Percentiles rank a stretch among this genome's conserved stretches.
phyloP scores from a whole-genome alignment of 2,113 vertebrate species.

The Pimephales promelas region DNA sequence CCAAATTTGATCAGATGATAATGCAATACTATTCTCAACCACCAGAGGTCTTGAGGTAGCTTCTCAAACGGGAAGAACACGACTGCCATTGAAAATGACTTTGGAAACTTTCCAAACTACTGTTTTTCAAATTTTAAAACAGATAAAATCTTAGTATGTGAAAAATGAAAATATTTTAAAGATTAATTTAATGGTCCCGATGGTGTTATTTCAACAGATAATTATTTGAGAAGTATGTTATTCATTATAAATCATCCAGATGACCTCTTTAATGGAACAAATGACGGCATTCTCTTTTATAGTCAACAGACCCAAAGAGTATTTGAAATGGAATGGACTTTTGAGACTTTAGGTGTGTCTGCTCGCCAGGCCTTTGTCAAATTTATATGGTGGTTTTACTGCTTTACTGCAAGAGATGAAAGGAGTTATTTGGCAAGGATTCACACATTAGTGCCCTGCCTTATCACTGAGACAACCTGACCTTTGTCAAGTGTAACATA shows the following conservation, averaged over 20 bases:
- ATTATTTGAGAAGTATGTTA: neutral
- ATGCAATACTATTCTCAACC: constrained; percentile 21
- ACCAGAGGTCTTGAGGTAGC: constrained; percentile 17
- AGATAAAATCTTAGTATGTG: neutral
- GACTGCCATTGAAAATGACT: neutral
- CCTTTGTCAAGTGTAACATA: constrained; percentile 53
- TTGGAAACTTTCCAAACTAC: neutral
- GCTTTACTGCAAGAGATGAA: constrained; percentile 37
- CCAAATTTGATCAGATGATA: neutral
- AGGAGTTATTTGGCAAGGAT: constrained; percentile 33
- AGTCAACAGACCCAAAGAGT: constrained; percentile 15
- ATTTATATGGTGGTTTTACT: constrained; percentile 29
- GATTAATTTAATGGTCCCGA: neutral
- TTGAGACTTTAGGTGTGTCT: constrained; percentile 16
- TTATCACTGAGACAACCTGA: constrained; percentile 44
- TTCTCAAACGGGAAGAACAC: neutral
- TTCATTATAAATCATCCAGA: constrained; percentile 7
- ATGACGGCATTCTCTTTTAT: neutral
- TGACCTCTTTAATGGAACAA: neutral
- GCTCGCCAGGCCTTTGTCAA: neutral
- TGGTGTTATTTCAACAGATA: constrained; percentile 7
- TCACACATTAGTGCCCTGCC: constrained; percentile 37
- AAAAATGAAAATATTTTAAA: no score
- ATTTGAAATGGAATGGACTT: constrained; percentile 7
- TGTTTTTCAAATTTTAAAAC: neutral